phyloP scores from a whole-genome alignment of 2,888 invertebrate species.

The Antheraea assamensis region DNA sequence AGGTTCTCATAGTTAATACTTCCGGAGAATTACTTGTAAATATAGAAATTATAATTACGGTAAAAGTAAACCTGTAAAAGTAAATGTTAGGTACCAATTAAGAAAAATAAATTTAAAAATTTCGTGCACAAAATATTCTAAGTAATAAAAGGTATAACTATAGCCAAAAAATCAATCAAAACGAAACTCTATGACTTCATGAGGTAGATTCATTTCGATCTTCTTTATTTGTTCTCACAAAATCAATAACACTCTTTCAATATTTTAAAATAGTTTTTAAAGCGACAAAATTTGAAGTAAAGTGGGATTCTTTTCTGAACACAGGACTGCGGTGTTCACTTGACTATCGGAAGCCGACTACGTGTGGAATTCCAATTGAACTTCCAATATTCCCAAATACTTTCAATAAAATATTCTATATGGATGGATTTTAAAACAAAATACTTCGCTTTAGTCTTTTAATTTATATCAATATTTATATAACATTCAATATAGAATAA shows the following conservation, averaged over 20 bases:
- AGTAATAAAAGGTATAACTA: too few species aligned
- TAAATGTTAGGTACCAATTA: too few species aligned
- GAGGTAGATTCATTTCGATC: background rate
- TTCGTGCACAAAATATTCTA: background rate
- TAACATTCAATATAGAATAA: background rate
- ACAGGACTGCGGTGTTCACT: constrained; percentile 20
- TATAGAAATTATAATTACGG: too few species aligned
- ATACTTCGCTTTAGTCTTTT: constrained; percentile 4
- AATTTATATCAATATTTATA: constrained; percentile 11
- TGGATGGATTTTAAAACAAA: constrained; percentile 6
- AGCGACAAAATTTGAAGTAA: constrained; percentile 13
- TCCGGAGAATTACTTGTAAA: too few species aligned
- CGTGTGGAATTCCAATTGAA: constrained; percentile 22
- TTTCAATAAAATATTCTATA: constrained; percentile 21
- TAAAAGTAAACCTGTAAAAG: too few species aligned
- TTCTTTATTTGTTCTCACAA: background rate
- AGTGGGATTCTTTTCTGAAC: constrained; percentile 10
- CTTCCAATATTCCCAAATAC: constrained; percentile 20
- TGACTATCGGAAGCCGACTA: constrained; percentile 19
- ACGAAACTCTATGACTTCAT: too few species aligned
- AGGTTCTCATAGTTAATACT: too few species aligned
- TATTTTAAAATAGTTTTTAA: constrained; percentile 14
- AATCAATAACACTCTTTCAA: background rate
- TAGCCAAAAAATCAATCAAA: background rate
- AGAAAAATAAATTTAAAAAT: background rate